Conservation (phyloP, 2,797 vertebrate species). For the Lepus townsendii region DNA sequence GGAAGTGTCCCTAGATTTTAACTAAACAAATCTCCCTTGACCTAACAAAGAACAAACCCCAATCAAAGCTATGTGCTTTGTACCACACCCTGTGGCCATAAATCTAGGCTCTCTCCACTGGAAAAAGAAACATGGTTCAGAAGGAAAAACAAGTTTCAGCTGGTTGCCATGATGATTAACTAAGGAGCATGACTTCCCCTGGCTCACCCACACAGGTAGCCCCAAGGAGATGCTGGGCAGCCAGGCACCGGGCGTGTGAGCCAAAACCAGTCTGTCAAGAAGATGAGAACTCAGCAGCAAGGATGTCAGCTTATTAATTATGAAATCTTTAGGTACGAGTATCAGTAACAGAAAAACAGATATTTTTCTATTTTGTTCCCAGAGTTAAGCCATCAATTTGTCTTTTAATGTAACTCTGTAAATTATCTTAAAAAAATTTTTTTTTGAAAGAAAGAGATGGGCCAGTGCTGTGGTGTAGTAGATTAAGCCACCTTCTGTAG, state of each 20-base stretch:
- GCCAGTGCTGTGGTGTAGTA: no score
- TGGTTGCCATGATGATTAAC: not conserved
- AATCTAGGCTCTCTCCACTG: not conserved
- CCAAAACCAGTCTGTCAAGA: not conserved
- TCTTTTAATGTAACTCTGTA: no score
- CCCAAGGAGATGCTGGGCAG: not conserved
- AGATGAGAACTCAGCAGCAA: not conserved
- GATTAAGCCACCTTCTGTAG: no score
- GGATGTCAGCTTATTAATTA: not conserved
- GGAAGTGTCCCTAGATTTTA: not conserved
- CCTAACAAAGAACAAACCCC: not conserved
- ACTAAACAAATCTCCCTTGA: constrained; percentile 1
- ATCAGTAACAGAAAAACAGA: not conserved
- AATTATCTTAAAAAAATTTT: not conserved
- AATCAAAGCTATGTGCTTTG: not conserved
- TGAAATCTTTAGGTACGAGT: not conserved
- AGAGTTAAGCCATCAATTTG: not conserved
- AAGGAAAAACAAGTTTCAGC: not conserved
- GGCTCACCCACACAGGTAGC: rapidly evolving
- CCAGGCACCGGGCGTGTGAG: rapidly evolving
- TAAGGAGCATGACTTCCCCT: not conserved
- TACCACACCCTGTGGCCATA: not conserved
- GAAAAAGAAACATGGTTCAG: not conserved
- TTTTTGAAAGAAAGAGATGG: not conserved
- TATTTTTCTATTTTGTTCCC: not conserved